Evolutionary conservation across 2,113 vertebrate species (phyloP), one percentile per base, ranked within the genome.

Genomic region (Octodon degus): DNA sequence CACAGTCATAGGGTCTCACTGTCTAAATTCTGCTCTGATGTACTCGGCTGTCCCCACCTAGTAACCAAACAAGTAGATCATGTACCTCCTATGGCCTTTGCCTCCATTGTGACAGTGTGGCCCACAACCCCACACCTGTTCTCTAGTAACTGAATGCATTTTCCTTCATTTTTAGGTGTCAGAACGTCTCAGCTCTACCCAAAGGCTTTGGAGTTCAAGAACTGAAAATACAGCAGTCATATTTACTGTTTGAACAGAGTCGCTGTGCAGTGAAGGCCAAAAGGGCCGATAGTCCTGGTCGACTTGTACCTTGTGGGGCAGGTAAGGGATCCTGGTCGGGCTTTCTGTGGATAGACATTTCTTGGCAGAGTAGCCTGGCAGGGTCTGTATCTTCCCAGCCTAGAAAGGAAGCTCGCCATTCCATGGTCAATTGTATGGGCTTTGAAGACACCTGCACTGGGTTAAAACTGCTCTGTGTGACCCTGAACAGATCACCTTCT

Each of bases 251-350:
- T 93, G 97, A 98, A 67, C 99, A 99, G 62, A 99, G 99, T 97
- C 99, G 98, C 67, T 94, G 97, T 43, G 99, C 98, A 81, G 96
- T 99, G 0, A 97, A 98, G 91, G 97, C 96, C 32, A 97, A 20
- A 37, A 98, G 97, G 68, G 90, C 74, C n/a, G 94, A 96, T 1
- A 84, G 94, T 50, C 98, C 97, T 92, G 98, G 98, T 53, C 98
- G 99, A 12, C 94, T 99, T 65, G 99, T 99, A 94, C 99, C 99
- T 37, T 99, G 99, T 94, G 98, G 99, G 2, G 99, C 99, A 98
- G 99, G 99, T 99, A 94, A 98, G 98, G 91, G 43, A 60, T 60
- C 34, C 86, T 68, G 16, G 30, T 67, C 63, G 40, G n/a, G 32
- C 43, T 67, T 60, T 3, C 70, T 34, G 79, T 63, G n/a, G 67